A percentile compares a stretch with the other conserved stretches of the same genome.
Conservation (phyloP, 2,888 invertebrate genomes). For the Zygogramma bicolorata region DNA sequence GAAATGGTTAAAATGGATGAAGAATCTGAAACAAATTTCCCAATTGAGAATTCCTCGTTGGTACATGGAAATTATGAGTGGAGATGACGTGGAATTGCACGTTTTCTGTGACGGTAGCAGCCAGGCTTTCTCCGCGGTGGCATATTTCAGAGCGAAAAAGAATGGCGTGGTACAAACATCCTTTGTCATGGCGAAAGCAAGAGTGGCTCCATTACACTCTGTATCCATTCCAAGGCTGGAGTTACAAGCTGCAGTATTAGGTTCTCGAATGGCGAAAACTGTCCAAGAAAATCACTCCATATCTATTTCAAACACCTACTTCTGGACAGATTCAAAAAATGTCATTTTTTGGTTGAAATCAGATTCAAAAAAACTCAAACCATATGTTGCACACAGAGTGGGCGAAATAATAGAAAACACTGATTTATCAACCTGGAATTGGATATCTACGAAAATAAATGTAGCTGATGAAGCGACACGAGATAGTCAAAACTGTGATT, state of each 20-base stretch:
- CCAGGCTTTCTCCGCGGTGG: slow-evolving; percentile 18
- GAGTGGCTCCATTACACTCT: slow-evolving; percentile 18
- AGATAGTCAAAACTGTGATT: background rate
- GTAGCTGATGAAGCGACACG: background rate
- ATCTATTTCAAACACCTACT: background rate
- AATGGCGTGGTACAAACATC: too few species aligned
- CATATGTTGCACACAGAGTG: background rate
- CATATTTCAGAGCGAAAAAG: background rate
- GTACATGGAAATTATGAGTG: background rate
- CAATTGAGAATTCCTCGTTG: background rate
- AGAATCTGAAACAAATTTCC: background rate
- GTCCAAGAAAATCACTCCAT: background rate
- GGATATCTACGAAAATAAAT: background rate
- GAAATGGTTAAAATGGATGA: background rate
- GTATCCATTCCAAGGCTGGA: slow-evolving; percentile 21
- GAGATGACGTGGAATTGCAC: slow-evolving; percentile 10
- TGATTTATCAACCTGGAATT: background rate
- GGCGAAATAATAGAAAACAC: background rate
- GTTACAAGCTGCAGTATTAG: slow-evolving; percentile 19
- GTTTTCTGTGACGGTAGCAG: slow-evolving; percentile 22
- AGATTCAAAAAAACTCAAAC: slow-evolving; percentile 6
- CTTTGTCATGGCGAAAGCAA: slow-evolving; percentile 13
- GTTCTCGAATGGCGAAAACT: background rate
- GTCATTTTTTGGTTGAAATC: slow-evolving; percentile 8
- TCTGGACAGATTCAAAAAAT: slow-evolving; percentile 10